Evolutionary conservation across 2,113 vertebrate genomes (phyloP).

Genomic region (Otus sunia): DNA sequence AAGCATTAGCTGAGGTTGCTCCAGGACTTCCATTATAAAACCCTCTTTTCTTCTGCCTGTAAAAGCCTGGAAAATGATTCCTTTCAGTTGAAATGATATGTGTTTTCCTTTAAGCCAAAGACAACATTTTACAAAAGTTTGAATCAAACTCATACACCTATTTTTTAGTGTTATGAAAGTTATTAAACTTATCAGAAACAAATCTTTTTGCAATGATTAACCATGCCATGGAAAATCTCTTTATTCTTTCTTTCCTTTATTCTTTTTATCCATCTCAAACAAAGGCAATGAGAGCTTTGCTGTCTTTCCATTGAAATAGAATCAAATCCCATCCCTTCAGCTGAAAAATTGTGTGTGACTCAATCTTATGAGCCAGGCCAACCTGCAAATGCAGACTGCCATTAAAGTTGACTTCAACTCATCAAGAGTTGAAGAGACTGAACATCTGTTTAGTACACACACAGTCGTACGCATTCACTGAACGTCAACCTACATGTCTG

Average conservation of each 20-base stretch:
- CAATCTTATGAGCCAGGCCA: background rate
- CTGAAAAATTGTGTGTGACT: background rate
- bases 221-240: background rate
- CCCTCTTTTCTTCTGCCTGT: background rate
- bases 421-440: background rate
- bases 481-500: background rate
- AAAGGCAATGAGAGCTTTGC: background rate
- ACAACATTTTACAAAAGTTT: background rate
- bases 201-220: background rate
- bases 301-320: background rate
- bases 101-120: background rate
- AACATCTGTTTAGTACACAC: background rate
- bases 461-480: background rate
- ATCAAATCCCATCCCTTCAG: background rate
- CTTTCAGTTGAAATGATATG: background rate
- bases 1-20: conserved; percentile 12
- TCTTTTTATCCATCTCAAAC: background rate
- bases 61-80: background rate
- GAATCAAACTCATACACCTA: background rate
- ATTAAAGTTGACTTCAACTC: background rate
- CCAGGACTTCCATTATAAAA: background rate
- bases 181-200: background rate
- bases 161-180: background rate
- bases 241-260: background rate
- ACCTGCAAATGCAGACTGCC: background rate